Base-by-base conservation (phyloP, 1,140 invertebrate genomes). In the Littorina saxatilis region DNA sequence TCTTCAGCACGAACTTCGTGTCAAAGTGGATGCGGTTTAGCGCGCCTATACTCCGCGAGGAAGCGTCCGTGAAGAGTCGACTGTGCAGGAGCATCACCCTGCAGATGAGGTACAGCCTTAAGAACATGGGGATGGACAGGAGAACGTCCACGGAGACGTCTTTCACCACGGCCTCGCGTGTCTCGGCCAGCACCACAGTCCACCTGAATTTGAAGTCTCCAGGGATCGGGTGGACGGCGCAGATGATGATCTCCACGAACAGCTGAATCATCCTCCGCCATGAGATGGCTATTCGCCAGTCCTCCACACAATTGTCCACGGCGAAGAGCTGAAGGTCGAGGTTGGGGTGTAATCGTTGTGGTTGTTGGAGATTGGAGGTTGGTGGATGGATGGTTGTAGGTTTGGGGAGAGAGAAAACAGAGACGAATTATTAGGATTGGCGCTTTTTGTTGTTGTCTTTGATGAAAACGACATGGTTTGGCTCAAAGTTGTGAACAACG, bases 1-100 rank as follows among this genome's bases (percentile, higher is more conserved):
- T 99, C 94, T 99, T 99, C 89, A 99, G 95, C 89, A 99, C 98
- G 94, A 99, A 99, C 91, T 96, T 95, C 40, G 99, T 99, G 94
- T 99, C 99, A 95, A 99, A 99, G 94, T 99, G 99, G 93, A 99
- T 99, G 90, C 98, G 95, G 95, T 99, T 99, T 90, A 99, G 95
- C 89, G 99, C 99, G 90, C 98, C 98, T 82, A 95, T 95, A 88
- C 93, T 94, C 70, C 95, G 85, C 74, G 97, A 98, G 70, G 97
- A 99, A 84, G 98, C 98, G 94, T 99, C 98, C 63, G 98, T 99
- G 94, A 99, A 99, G 77, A 99, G 94, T 95, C 99, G 99, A 92
- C 97, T 98, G 94, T 99, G 99, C 87, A 99, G 95, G 87, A 99
- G 95, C 98, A 99, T 99, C 83, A 99, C 98, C 88, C 99, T 95